Conservation (phyloP, 2,797 vertebrate genomes). For the Meriones psammophilus region DNA sequence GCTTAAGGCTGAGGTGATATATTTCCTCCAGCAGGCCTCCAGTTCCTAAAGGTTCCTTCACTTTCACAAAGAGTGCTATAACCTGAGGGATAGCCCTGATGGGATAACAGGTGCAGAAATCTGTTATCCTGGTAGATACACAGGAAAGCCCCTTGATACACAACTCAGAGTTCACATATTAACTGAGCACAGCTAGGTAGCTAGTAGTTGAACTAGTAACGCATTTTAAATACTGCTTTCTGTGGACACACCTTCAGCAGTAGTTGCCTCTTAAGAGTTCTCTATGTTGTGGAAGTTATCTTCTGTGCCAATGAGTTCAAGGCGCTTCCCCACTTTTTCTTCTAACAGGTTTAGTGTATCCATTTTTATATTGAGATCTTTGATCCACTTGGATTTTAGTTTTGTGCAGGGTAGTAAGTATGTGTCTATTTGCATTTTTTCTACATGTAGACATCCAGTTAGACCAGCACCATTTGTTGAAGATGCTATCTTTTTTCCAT, state of each 20-base stretch:
- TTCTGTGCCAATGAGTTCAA: too few relatives aligned
- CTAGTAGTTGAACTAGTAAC: neutral
- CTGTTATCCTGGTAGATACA: neutral
- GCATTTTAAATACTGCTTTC: neutral
- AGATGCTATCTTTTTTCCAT: too few relatives aligned
- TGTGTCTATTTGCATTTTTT: too few relatives aligned
- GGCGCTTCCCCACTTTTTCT: too few relatives aligned
- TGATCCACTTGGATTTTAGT: too few relatives aligned
- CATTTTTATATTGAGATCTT: too few relatives aligned
- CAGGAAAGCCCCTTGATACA: neutral
- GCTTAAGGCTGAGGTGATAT: neutral
- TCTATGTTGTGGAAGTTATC: too few relatives aligned
- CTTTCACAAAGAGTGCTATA: neutral
- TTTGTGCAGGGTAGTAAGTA: too few relatives aligned
- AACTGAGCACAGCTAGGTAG: neutral
- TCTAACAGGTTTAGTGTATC: too few relatives aligned
- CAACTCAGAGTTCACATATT: neutral
- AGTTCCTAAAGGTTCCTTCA: neutral
- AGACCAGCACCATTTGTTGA: too few relatives aligned
- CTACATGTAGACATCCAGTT: too few relatives aligned
- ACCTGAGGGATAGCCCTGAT: neutral
- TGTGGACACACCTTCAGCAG: neutral
- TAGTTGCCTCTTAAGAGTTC: neutral
- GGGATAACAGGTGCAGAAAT: neutral
- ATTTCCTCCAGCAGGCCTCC: neutral